phyloP scores from a whole-genome alignment of 2,888 invertebrate species.

The Periphyllus acericola region DNA sequence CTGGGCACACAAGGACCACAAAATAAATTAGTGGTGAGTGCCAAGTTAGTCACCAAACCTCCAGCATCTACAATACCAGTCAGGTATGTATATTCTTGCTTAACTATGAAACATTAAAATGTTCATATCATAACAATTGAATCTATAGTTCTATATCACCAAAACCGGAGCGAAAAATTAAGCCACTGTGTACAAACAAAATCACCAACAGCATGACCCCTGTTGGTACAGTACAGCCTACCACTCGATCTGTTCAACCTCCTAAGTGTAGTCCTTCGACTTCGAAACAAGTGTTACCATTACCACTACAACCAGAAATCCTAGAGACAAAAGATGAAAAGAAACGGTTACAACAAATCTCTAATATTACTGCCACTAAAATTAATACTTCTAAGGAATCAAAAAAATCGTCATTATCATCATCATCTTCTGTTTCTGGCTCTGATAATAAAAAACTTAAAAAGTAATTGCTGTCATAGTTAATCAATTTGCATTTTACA shows the following conservation, averaged over 20 bases:
- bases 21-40: slow-evolving; percentile 74
- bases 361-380: slow-evolving; percentile 7
- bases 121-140: not conserved
- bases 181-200: slow-evolving; percentile 62
- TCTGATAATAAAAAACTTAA: slow-evolving; percentile 34
- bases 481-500: not conserved
- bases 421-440: not conserved
- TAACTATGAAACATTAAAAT: not conserved
- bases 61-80: slow-evolving; percentile 61
- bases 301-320: not conserved
- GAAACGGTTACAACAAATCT: slow-evolving; percentile 26
- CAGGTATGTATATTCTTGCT: slow-evolving; percentile 31
- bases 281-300: slow-evolving; percentile 54
- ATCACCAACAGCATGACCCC: slow-evolving; percentile 67
- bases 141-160: slow-evolving; percentile 52
- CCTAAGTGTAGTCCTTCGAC: slow-evolving; percentile 36
- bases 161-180: slow-evolving; percentile 62
- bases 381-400: slow-evolving; percentile 39
- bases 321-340: slow-evolving; percentile 41
- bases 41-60: slow-evolving; percentile 75
- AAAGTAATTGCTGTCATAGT: slow-evolving; percentile 19
- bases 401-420: slow-evolving; percentile 28
- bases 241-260: slow-evolving; percentile 66
- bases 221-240: slow-evolving; percentile 72
- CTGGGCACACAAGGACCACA: slow-evolving; percentile 75